A percentile compares a stretch with the other conserved stretches of the same genome.
Conservation (phyloP, 2,797 vertebrate genomes). For the Nothura maculosa region DNA sequence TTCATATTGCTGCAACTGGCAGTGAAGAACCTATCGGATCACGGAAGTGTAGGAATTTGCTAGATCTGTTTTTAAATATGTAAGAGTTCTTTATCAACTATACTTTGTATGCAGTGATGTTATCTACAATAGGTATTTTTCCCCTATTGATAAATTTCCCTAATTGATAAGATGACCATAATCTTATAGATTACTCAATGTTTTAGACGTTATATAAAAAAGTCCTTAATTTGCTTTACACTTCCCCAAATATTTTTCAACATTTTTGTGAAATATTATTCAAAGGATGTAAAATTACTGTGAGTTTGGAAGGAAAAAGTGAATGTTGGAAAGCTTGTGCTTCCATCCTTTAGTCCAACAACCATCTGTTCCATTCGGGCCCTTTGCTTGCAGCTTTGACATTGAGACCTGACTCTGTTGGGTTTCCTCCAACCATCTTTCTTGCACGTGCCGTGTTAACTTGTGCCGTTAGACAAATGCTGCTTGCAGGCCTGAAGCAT, state of each 20-base stretch:
- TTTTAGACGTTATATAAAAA: too few species aligned
- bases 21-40: not conserved
- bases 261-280: too few species aligned
- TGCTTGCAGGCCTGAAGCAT: not conserved
- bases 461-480: accelerated
- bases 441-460: accelerated
- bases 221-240: too few species aligned
- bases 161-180: too few species aligned
- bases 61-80: not conserved
- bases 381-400: not conserved
- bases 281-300: too few species aligned
- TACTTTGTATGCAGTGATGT: not conserved
- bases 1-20: not conserved
- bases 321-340: accelerated
- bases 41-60: not conserved
- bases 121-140: not conserved
- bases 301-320: not conserved
- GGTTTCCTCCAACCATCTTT: not conserved
- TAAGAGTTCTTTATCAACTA: not conserved
- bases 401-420: not conserved
- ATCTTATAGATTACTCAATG: too few species aligned
- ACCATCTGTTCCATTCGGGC: not conserved
- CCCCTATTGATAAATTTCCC: too few species aligned
- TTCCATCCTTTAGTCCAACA: not conserved
- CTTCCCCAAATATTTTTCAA: too few species aligned